These are phyloP conservation scores for Upupa epops DNA, from an alignment of 2,113 vertebrate genomes.

Conservation along the genomic window DNA sequence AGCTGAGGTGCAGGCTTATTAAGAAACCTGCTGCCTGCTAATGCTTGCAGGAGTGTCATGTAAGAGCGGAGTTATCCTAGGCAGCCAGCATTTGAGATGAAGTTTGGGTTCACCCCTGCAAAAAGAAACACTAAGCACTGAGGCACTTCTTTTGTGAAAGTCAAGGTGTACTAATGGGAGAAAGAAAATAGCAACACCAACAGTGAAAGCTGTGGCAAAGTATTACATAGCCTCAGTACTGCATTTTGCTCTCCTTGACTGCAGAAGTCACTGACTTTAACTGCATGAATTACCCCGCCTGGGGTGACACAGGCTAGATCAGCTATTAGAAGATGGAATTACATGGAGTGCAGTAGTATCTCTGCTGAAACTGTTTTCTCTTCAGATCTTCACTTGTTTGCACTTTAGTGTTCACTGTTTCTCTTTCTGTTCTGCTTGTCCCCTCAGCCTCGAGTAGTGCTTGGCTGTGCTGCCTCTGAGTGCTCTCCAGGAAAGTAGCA, in stretches of 20 bases:
- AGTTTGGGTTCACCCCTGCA: background rate
- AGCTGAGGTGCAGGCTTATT: background rate
- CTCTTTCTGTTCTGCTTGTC: background rate
- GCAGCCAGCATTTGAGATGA: background rate
- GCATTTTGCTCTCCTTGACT: background rate
- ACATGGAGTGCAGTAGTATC: background rate
- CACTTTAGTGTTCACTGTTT: background rate
- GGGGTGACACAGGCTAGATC: background rate
- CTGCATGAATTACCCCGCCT: background rate
- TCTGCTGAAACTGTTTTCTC: background rate
- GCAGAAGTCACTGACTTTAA: background rate
- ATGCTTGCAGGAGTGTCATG: background rate
- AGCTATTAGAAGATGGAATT: background rate
- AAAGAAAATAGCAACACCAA: background rate
- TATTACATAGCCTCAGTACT: background rate
- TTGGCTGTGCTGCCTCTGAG: slow-evolving; percentile 5
- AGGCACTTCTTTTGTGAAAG: background rate
- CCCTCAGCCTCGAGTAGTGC: background rate
- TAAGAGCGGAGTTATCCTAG: background rate
- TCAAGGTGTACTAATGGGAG: background rate
- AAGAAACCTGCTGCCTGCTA: background rate
- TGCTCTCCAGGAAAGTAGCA: background rate
- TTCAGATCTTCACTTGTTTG: background rate
- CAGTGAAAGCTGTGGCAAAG: background rate
- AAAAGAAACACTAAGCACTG: background rate